Evolutionary conservation across 1,140 invertebrate genomes (phyloP), one percentile per base, ranked within the genome.

Genomic region (Chionoecetes opilio): DNA sequence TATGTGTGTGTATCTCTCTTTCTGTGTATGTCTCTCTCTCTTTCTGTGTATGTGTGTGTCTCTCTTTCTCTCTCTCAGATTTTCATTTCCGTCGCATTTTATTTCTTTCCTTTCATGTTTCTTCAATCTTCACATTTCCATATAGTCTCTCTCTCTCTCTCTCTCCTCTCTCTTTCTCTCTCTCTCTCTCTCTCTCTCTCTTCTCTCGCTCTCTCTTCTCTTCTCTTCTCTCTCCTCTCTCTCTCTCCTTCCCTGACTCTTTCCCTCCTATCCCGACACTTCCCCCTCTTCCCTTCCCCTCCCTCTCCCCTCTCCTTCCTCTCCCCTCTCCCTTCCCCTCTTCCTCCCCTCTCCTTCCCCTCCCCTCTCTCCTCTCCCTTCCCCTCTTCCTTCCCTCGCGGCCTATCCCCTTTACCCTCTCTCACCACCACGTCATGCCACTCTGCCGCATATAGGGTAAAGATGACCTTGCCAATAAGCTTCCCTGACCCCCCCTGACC

Each of bases 401-500:
- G 63, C 63, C 26, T 75, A 75, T 75, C 63, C 63, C 63, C 63
- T 75, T 75, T 75, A 75, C n/a, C 63, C 26, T 17, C n/a, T 75
- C 21, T 75, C 63, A 75, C 21, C 63, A 75, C 63, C 63, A 75
- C 63, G 63, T 75, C 63, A 75, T 75, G 63, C 21, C 63, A 75
- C 63, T 75, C 63, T 26, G 63, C 63, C 63, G 63, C 63, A 75
- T 75, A 75, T 26, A 75, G 63, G 63, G 63, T 75, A 75, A 75
- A 75, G 63, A 17, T 75, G 63, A 75, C 63, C 63, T n/a, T 21
- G 2, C 63, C 63, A n/a, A 21, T 75, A 26, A 26, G 63, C 46
- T 46, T 46, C 5, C 41, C 41, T 53, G 11, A 53, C 46, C 46
- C 46, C 46, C n/a, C n/a, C n/a, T n/a, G n/a, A n/a, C n/a, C n/a